Evolutionary conservation across 2,113 vertebrate genomes (phyloP).

Genomic region (Bettongia penicillata): DNA sequence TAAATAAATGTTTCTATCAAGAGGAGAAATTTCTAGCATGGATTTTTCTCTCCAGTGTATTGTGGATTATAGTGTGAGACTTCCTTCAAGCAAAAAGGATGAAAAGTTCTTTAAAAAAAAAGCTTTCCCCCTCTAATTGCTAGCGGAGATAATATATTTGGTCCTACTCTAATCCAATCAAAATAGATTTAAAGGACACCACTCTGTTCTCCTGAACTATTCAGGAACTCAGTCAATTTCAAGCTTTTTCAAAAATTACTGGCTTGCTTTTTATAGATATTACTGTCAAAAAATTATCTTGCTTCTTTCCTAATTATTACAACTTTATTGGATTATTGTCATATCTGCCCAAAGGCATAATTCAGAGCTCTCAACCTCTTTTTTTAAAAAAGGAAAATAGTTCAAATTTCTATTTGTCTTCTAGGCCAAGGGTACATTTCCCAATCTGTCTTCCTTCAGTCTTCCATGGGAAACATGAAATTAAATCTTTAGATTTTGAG

Average conservation of each 20-base stretch:
- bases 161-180: conserved; percentile 3
- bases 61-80: neutral
- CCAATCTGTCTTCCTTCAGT: neutral
- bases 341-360: conserved; percentile 4
- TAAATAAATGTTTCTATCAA: too few relatives aligned
- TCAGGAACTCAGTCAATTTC: neutral
- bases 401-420: conserved; percentile 26
- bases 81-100: neutral
- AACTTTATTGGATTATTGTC: neutral
- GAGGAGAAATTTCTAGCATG: neutral
- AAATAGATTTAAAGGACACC: conserved; percentile 6
- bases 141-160: conserved; percentile 1
- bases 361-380: conserved; percentile 7
- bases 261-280: neutral
- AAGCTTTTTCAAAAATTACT: neutral
- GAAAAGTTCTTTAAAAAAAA: neutral
- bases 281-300: neutral
- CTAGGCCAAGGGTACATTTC: neutral
- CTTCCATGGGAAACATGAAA: accelerated
- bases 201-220: neutral
- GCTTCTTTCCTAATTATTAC: neutral
- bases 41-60: neutral
- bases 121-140: neutral
- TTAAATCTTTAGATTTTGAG: neutral
- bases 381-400: neutral